Evolutionary conservation across 2,888 invertebrate species (phyloP).

Genomic region (Corythucha ciliata): DNA sequence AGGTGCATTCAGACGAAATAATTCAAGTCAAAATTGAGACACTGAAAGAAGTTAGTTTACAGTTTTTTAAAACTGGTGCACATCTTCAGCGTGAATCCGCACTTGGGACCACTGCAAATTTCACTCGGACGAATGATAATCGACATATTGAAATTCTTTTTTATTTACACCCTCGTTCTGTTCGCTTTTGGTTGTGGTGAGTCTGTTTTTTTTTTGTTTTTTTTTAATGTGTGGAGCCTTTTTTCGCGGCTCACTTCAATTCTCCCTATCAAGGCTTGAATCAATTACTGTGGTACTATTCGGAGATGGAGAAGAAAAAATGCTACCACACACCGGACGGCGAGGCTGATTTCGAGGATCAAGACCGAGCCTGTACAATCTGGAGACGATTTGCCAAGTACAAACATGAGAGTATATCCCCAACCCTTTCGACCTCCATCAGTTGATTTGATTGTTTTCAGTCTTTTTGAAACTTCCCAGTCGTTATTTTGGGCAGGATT

Average conservation of each 20-base stretch:
- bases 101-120: conserved; percentile 87
- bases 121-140: conserved; percentile 88
- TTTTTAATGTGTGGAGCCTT: no score
- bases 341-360: conserved; percentile 72
- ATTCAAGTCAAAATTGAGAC: no score
- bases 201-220: conserved; percentile 38
- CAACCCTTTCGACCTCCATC: no score
- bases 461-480: conserved; percentile 94
- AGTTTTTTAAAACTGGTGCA: conserved; percentile 91
- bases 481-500: conserved; percentile 98
- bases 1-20: conserved; percentile 43
- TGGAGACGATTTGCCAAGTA: conserved; percentile 87
- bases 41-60: conserved; percentile 36
- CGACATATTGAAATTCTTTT: conserved; percentile 93
- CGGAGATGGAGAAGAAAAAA: conserved; percentile 76
- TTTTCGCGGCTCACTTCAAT: no score
- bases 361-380: conserved; percentile 71
- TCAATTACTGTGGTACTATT: conserved; percentile 87
- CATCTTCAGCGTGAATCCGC: conserved; percentile 93
- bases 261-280: no score
- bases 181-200: conserved; percentile 94
- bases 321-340: conserved; percentile 68
- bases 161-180: conserved; percentile 82
- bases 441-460: conserved; percentile 42
- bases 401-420: conserved; percentile 32